Evolutionary conservation across 2,888 invertebrate species (phyloP), one percentile per base, ranked within the genome.

Genomic region (Myopa testacea): DNA sequence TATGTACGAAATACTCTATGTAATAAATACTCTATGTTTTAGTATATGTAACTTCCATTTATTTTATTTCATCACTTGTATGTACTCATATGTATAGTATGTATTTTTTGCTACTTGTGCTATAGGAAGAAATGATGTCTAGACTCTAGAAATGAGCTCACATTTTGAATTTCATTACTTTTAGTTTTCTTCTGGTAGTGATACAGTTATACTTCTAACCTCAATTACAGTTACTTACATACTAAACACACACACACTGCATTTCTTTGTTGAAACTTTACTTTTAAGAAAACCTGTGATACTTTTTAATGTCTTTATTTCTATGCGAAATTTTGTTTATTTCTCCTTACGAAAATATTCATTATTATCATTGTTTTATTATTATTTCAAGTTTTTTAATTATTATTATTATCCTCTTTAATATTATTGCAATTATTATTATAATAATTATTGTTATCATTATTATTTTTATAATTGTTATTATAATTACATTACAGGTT

Each of bases 401-500:
- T 26, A 26, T 26, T 26, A 26, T 26, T 26, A 26, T 26, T 26
- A 26, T 26, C 26, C 26, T 63, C 50, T 58, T 68, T 73, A 50
- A 73, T 50, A n/a, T n/a, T n/a, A n/a, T n/a, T n/a, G n/a, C n/a
- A 71, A 69, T 75, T 75, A 1, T 37, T 78, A 76, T 76, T 55
- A 4, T 16, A 75, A 37, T 76, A 71, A n/a, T 38, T 72, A 58
- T 62, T 62, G 8, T 4, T 62, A 26, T n/a, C n/a, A 19, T 62
- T 62, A 26, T 4, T 19, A 60, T 60, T n/a, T 62, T 19, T 62
- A 26, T 62, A 26, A 4, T 62, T 26, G 62, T 62, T 8, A 62
- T 26, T 26, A 4, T 62, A 10, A 19, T n/a, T 26, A 62, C 26
- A 4, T 62, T 10, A 26, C 26, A 62, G 3, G 8, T 62, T 62